Conservation (phyloP, 2,113 vertebrate species). For the Rostratula benghalensis region DNA sequence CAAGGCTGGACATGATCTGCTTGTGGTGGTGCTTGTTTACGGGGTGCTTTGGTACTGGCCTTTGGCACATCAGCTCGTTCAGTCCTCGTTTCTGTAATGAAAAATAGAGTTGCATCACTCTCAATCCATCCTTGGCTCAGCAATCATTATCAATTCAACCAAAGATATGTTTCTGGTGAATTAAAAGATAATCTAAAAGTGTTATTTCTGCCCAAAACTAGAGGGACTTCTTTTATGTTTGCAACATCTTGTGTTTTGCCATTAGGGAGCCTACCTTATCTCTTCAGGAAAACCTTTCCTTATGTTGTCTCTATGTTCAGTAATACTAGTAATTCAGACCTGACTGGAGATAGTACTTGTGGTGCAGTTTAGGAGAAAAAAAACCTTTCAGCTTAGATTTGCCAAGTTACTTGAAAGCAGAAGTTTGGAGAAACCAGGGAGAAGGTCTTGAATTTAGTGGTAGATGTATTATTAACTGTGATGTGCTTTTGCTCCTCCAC, state of each 20-base stretch:
- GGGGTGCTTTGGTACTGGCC: neutral
- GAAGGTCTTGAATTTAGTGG: neutral
- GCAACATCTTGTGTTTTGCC: neutral
- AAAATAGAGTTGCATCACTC: neutral
- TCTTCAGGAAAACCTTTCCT: neutral
- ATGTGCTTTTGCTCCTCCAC: neutral
- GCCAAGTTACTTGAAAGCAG: neutral
- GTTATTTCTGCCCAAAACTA: neutral
- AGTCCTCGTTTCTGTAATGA: conserved; percentile 35
- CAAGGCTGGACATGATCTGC: neutral
- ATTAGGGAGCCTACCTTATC: neutral
- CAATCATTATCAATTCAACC: neutral
- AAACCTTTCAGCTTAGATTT: neutral
- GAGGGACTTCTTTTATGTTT: neutral
- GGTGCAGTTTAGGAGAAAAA: neutral
- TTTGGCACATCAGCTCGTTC: neutral
- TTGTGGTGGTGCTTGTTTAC: neutral
- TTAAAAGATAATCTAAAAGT: neutral
- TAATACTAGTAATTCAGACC: neutral
- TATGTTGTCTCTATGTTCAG: neutral
- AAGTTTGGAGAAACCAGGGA: neutral
- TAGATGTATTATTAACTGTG: neutral
- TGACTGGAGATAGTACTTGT: neutral
- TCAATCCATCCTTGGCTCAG: neutral
- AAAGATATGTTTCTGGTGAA: neutral